Conservation (phyloP, 2,888 invertebrate species). For the Coelopa pilipes region DNA sequence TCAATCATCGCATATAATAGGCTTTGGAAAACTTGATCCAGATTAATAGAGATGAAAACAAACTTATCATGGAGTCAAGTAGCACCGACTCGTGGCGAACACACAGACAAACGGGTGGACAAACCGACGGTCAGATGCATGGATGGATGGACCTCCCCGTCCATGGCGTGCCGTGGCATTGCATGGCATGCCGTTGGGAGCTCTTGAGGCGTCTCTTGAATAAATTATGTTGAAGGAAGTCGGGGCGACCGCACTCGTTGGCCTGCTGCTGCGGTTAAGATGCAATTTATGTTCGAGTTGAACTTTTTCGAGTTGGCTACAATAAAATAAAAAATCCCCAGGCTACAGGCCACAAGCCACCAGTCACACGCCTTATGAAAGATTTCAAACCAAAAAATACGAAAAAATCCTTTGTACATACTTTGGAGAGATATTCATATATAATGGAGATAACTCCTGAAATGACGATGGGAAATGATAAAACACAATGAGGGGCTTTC, state of each 20-base stretch:
- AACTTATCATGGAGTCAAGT: constrained; percentile 39
- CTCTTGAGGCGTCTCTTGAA: neutral
- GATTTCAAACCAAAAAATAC: too few relatives aligned
- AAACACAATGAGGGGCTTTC: constrained; percentile 40
- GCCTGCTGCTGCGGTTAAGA: constrained; percentile 39
- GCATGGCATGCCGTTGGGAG: neutral
- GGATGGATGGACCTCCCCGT: neutral
- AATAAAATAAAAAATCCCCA: constrained; percentile 24
- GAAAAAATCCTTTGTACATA: too few relatives aligned
- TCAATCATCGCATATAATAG: constrained; percentile 33
- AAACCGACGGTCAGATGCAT: neutral
- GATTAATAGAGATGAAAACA: constrained; percentile 35
- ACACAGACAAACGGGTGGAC: neutral
- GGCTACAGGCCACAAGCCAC: too few relatives aligned
- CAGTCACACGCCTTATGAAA: too few relatives aligned
- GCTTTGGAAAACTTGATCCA: constrained; percentile 39
- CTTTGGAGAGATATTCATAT: neutral
- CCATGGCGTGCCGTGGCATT: neutral
- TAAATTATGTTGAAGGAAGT: constrained; percentile 33
- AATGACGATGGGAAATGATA: constrained; percentile 6
- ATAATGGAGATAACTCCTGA: constrained; percentile 10
- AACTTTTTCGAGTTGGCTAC: neutral
- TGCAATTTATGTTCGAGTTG: constrained; percentile 38
- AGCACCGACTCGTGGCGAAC: constrained; percentile 13
- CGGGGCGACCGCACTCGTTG: too few relatives aligned